Conservation (phyloP, 2,888 invertebrate species). For the Heliconius charithonia region DNA sequence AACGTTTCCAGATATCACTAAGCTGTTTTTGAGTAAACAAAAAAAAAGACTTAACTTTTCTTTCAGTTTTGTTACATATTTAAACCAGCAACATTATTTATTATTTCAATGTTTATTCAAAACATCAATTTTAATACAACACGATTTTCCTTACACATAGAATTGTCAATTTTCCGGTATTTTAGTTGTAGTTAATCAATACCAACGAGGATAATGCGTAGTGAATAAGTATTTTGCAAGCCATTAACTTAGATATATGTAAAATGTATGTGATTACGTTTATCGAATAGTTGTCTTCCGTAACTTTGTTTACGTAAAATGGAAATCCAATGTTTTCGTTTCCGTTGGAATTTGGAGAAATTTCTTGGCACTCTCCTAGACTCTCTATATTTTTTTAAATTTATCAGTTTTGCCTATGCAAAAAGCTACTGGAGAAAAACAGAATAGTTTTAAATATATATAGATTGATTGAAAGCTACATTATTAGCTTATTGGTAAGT, state of each 20-base stretch:
- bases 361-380: too few relatives aligned
- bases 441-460: too few relatives aligned
- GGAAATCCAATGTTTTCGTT: too few relatives aligned
- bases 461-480: too few relatives aligned
- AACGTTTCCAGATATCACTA: too few relatives aligned
- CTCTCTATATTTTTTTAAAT: too few relatives aligned
- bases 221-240: constrained; percentile 30
- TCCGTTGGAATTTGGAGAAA: too few relatives aligned
- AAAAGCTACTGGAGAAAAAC: too few relatives aligned
- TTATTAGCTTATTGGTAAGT: too few relatives aligned
- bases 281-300: not conserved
- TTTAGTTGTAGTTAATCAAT: constrained; percentile 38
- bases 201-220: constrained; percentile 35
- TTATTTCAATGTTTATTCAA: constrained; percentile 22
- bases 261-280: not conserved
- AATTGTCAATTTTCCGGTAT: constrained; percentile 36
- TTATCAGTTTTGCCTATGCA: too few relatives aligned
- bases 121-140: constrained; percentile 1
- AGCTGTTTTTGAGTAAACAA: not conserved
- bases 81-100: not conserved
- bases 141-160: constrained; percentile 22
- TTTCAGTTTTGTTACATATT: not conserved
- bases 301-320: too few relatives aligned
- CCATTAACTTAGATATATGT: constrained; percentile 32
- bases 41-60: not conserved